Conservation (phyloP, 2,888 invertebrate genomes). For the Platycheirus rosarum region DNA sequence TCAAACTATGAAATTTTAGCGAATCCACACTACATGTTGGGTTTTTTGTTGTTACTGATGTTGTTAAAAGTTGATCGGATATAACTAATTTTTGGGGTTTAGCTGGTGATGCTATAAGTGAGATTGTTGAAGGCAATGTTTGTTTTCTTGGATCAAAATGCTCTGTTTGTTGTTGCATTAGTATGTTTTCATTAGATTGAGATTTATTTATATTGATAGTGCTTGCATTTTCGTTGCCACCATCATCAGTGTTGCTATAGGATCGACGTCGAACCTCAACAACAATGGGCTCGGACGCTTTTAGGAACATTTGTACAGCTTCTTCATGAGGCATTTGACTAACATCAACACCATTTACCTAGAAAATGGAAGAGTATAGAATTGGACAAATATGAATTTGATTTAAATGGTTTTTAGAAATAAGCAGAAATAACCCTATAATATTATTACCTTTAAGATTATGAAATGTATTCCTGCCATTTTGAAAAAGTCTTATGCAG, state of each 20-base stretch:
- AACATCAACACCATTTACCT: conserved; percentile 86
- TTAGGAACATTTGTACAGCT: conserved; percentile 85
- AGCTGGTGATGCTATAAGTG: conserved; percentile 43
- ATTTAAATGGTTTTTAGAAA: too few species aligned
- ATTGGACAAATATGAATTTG: too few species aligned
- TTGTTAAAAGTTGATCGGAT: background rate
- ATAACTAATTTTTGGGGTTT: conserved; percentile 20
- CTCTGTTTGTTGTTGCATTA: conserved; percentile 28
- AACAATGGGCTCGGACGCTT: conserved; percentile 85
- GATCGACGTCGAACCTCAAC: conserved; percentile 84
- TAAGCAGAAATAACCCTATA: too few species aligned
- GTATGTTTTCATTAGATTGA: conserved; percentile 9
- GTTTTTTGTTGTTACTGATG: background rate
- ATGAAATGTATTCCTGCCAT: conserved; percentile 71
- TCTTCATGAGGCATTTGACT: conserved; percentile 85
- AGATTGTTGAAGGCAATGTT: conserved; percentile 37
- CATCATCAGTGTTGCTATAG: conserved; percentile 39
- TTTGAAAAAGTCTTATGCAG: background rate
- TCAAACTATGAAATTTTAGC: conserved; percentile 56
- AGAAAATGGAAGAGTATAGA: conserved; percentile 73
- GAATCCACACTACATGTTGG: conserved; percentile 19
- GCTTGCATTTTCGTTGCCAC: conserved; percentile 28
- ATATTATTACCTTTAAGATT: conserved; percentile 55
- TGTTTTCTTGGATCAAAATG: conserved; percentile 36
- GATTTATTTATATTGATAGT: background rate